Percentiles rank a stretch among this genome's conserved stretches.
phyloP scores from a whole-genome alignment of 1,140 invertebrate genomes.

The Halesus radiatus region DNA sequence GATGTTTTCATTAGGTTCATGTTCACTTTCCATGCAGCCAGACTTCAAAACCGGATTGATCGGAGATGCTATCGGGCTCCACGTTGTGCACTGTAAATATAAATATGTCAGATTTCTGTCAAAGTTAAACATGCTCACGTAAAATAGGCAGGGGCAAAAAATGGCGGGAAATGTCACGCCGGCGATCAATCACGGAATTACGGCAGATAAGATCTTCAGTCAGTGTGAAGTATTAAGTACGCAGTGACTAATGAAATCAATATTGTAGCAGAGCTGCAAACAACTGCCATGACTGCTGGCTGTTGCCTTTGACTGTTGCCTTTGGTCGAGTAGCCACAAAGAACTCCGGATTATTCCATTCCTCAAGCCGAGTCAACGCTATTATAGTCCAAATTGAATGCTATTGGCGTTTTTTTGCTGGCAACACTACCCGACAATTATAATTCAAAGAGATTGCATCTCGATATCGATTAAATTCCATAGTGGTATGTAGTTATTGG shows the following conservation, averaged over 20 bases:
- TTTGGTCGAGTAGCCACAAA: neutral
- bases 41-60: constrained; percentile 5
- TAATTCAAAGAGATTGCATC: constrained; percentile 10
- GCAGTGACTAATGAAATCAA: constrained; percentile 54
- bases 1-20: too few species aligned
- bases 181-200: constrained; percentile 51
- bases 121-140: constrained; percentile 34
- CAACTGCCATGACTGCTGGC: too few species aligned
- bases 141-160: constrained; percentile 35
- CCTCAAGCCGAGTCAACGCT: neutral
- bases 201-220: constrained; percentile 43
- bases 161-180: constrained; percentile 46
- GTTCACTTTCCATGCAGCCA: constrained; percentile 6
- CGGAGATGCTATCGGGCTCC: constrained; percentile 12
- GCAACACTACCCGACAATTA: neutral
- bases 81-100: constrained; percentile 23
- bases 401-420: constrained; percentile 16
- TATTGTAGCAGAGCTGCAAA: constrained; percentile 16
- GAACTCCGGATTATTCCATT: constrained; percentile 9
- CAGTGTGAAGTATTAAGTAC: constrained; percentile 23
- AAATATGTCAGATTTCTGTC: constrained; percentile 35
- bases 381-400: constrained; percentile 16
- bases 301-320: too few species aligned
- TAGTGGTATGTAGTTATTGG: too few species aligned
- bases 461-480: neutral